Evolutionary conservation across 2,113 vertebrate genomes (phyloP), one percentile per base, ranked within the genome.

Genomic region (Sula dactylatra): DNA sequence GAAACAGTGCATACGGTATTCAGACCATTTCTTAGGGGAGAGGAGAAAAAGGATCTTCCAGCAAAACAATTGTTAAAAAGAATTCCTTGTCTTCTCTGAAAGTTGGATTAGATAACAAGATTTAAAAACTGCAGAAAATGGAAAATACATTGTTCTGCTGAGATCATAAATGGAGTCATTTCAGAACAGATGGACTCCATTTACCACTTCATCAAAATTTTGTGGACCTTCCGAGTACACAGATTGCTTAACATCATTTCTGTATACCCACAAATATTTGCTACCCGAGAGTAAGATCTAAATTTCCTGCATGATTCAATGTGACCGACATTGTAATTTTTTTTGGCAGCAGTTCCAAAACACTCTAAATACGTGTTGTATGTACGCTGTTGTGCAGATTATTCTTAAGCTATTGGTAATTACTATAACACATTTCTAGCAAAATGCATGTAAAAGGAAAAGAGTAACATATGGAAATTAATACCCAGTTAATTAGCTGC

Each of bases 161-260:
- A 96, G 94, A 88, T 97, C 90, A 89, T 90, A 94, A 96, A 70
- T 94, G 78, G 92, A 92, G 61, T 61, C 0, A 0, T 88, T 94
- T 95, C 88, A 93, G 79, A 97, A 94, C 93, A 96, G 91, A 91
- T 93, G 94, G 94, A 88, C 47, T 90, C 81, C 65, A 91, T 96
- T 96, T 95, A 85, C 66, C 59, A 89, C 77, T 93, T 90, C 69
- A 81, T 85, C 86, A 96, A 81, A 72, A 84, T 67, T 52, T 70
- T 58, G 80, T 64, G 58, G 73, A 93, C 61, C 40, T 88, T 88
- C 73, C 0, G 58, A 93, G 49, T 62, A 82, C 61, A 61, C 36
- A 69, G 73, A 89, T 91, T 94, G 66, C 86, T 85, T 91, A 95
- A 94, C 34, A 72, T 78, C 13, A 55, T 76, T 89, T 96, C 81